These are phyloP conservation scores for Acronicta psi DNA, from an alignment of 2,888 invertebrate species.

Conservation along the genomic window DNA sequence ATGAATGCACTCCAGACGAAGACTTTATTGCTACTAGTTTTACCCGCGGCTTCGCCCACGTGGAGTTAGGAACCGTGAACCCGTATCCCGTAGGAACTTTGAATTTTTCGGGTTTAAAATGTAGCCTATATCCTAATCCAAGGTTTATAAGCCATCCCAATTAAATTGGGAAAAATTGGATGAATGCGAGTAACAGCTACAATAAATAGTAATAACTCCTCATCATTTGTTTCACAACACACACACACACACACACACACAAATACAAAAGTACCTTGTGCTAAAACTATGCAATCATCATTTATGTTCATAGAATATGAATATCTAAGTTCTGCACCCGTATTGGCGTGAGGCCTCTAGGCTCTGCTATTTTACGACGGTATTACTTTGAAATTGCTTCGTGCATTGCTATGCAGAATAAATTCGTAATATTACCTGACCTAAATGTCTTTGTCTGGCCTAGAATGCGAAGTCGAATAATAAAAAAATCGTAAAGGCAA, in stretches of 20 bases:
- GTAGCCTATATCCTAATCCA: no score
- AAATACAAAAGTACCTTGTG: conserved; percentile 17
- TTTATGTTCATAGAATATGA: conserved; percentile 30
- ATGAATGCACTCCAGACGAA: background rate
- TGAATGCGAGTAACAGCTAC: no score
- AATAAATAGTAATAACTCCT: no score
- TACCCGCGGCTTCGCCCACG: no score
- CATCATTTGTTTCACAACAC: no score
- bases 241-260: conserved; percentile 15
- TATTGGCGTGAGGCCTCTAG: conserved; percentile 32
- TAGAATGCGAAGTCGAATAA: conserved; percentile 17
- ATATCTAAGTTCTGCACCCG: conserved; percentile 25
- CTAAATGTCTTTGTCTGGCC: no score
- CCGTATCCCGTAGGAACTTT: no score
- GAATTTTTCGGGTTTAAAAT: no score
- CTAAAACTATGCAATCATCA: conserved; percentile 15
- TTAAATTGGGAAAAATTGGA: no score
- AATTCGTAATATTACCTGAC: conserved; percentile 20
- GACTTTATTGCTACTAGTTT: no score
- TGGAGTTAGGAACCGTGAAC: no score
- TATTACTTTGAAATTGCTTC: conserved; percentile 28
- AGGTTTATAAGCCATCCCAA: no score
- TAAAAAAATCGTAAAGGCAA: conserved; percentile 14
- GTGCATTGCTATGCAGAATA: background rate
- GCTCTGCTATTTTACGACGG: conserved; percentile 36